phyloP scores from a whole-genome alignment of 2,113 vertebrate genomes.

The Leucosticte australis region DNA sequence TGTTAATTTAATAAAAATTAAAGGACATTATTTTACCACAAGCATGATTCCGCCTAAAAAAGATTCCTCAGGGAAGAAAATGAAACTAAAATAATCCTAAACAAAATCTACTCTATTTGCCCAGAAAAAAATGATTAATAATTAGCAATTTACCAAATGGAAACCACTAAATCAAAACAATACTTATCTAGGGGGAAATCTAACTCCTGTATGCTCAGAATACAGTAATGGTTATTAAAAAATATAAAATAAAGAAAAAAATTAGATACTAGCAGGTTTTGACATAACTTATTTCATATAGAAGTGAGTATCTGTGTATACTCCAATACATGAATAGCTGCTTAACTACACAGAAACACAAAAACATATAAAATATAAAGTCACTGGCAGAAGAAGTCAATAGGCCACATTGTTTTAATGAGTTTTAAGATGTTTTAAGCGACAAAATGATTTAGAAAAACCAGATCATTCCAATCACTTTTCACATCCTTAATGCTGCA shows the following conservation, averaged over 20 bases:
- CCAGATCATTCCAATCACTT: not conserved
- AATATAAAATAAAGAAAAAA: not conserved
- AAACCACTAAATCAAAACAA: not conserved
- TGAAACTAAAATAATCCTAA: not conserved
- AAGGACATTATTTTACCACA: not conserved
- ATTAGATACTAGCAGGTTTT: not conserved
- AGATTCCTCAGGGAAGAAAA: not conserved
- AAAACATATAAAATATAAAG: not conserved
- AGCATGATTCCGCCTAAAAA: not conserved
- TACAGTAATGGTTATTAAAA: accelerated
- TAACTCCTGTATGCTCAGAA: not conserved
- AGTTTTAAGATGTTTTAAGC: not conserved
- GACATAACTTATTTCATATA: not conserved
- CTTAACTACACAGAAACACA: not conserved
- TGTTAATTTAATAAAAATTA: not conserved
- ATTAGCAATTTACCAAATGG: not conserved
- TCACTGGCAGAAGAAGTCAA: not conserved
- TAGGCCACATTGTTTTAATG: not conserved
- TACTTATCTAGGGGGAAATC: not conserved
- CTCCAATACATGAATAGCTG: not conserved
- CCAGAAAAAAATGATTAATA: not conserved
- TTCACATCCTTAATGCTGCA: not conserved
- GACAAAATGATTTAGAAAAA: not conserved
- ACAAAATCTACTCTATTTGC: not conserved
- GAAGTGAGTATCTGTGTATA: not conserved